phyloP scores from a whole-genome alignment of 2,888 invertebrate genomes.

The Agriopis marginaria region DNA sequence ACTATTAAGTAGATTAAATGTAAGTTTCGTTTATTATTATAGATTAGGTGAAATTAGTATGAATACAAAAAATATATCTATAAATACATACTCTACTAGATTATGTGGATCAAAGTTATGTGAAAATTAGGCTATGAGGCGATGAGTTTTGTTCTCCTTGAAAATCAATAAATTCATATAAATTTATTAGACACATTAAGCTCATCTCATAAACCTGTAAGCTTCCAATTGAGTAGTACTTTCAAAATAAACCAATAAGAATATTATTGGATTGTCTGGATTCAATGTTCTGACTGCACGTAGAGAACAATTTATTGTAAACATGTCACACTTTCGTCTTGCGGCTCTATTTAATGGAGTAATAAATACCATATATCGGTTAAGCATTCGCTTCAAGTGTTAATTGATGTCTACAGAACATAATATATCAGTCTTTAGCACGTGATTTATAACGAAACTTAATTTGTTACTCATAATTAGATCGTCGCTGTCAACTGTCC shows the following conservation, averaged over 20 bases:
- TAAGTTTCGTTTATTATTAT: no score
- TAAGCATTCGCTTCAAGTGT: slow-evolving; percentile 16
- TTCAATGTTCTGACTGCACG: slow-evolving; percentile 2
- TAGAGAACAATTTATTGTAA: slow-evolving; percentile 8
- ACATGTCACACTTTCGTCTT: slow-evolving; percentile 23
- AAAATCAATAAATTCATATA: neutral
- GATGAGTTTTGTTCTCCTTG: neutral
- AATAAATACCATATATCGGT: slow-evolving; percentile 25
- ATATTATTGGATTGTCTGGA: slow-evolving; percentile 6
- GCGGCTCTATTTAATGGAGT: slow-evolving; percentile 13
- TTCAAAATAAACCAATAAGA: slow-evolving; percentile 2
- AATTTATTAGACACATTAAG: neutral
- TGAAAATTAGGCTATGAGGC: neutral
- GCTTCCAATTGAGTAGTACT: neutral
- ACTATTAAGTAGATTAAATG: no score
- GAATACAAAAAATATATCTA: no score
- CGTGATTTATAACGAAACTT: slow-evolving; percentile 1
- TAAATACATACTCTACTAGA: no score
- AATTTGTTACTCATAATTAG: slow-evolving; percentile 10
- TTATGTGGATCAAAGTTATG: no score
- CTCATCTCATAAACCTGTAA: slow-evolving; percentile 6
- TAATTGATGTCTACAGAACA: slow-evolving; percentile 10
- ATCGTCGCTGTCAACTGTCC: neutral
- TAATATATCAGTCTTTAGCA: slow-evolving; percentile 12
- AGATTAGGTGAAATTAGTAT: no score